These are phyloP conservation scores for Melanotus villosus DNA, from an alignment of 2,888 invertebrate genomes.

Conservation along the genomic window DNA sequence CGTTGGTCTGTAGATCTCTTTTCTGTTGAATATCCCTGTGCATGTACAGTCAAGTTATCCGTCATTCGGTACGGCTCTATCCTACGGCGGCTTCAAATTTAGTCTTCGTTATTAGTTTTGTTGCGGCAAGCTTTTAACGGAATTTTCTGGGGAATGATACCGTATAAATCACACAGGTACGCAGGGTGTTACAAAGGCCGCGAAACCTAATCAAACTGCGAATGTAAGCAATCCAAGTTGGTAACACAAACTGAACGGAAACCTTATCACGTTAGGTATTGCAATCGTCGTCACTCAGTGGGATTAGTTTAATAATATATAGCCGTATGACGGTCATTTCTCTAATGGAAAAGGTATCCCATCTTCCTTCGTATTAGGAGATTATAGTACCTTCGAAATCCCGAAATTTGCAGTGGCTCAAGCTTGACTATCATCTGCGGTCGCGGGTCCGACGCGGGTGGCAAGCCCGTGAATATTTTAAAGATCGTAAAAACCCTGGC, in stretches of 20 bases:
- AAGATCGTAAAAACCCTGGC: slow-evolving; percentile 18
- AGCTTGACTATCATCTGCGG: slow-evolving; percentile 14
- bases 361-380: slow-evolving; percentile 14
- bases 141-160: not conserved
- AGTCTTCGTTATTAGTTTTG: slow-evolving; percentile 6
- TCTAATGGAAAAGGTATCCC: slow-evolving; percentile 21
- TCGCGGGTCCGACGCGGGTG: not conserved
- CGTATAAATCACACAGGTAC: not conserved
- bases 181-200: slow-evolving; percentile 2
- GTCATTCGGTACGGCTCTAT: no score
- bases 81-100: not conserved
- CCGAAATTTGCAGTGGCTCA: slow-evolving; percentile 13
- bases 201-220: not conserved
- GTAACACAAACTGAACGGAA: slow-evolving; percentile 1
- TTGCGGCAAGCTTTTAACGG: not conserved
- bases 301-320: slow-evolving; percentile 18
- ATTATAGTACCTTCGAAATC: slow-evolving; percentile 16
- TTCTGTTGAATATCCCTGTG: no score
- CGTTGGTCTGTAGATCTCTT: no score
- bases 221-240: slow-evolving; percentile 6
- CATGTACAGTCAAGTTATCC: no score
- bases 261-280: not conserved
- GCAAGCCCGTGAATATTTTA: slow-evolving; percentile 15
- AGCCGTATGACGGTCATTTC: slow-evolving; percentile 17
- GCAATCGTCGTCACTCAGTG: slow-evolving; percentile 11